Evolutionary conservation across 1,140 invertebrate species (phyloP), one percentile per base, ranked within the genome.

Genomic region (Gryon sp.): DNA sequence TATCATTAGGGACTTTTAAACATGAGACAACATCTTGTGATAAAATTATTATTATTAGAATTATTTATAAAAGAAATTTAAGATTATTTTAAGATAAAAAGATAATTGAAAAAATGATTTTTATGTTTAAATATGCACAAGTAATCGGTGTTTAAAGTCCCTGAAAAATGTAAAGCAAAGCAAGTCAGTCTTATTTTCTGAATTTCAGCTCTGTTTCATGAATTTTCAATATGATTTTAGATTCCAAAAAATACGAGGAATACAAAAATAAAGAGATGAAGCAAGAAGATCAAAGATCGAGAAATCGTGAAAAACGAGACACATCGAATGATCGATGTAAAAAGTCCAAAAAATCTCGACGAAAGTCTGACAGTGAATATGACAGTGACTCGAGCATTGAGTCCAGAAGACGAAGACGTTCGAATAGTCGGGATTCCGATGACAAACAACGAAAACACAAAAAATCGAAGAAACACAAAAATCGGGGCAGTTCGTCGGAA

Each of bases 201-300:
- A 12, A 8, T 24, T 76, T 78, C 78, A 80, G 80, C 48, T 53
- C 15, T 70, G 15, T 79, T 86, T 79, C 84, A 81, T 84, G 70
- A 82, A 79, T 36, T 76, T 52, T 72, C 65, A 41, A 80, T 80
- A 81, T 85, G 36, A 86, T 90, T 90, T 70, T 76, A 94, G 93
- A 94, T 90, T 88, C 90, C 2, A 91, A 90, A 16, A 92, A 92
- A 59, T 94, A 91, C 82, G 91, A 93, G 75, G 90, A 93, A 77
- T 93, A 92, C 63, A 93, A 92, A 78, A 90, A 89, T 53, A 90
- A 90, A 57, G 89, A 91, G n/a, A 9, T 2, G 4, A 34, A 9
- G 32, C 32, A 11, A 22, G 53, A n/a, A 52, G 80, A 18, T 59
- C 53, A 5, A 15, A 36, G 11, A 12, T 59, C 45, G 4, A 36